Base-by-base conservation (phyloP, 2,888 invertebrate species). In the Malthinus seriepunctatus region DNA sequence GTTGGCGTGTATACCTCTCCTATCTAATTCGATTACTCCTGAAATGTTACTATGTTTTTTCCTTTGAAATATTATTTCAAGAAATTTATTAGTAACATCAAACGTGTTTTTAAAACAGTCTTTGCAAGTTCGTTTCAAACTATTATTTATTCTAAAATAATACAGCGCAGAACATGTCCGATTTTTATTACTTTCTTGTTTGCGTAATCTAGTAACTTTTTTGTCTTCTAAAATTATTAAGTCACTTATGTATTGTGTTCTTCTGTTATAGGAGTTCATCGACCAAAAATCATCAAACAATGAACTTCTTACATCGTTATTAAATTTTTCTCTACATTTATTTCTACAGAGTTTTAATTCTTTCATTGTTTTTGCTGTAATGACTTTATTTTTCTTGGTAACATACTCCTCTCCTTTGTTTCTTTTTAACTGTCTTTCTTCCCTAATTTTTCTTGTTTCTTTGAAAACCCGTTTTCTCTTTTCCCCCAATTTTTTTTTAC, bases 301-400 rank as follows among this genome's bases (percentile, higher is more conserved):
- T 44, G 42, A 3, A 46, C 11, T 46, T 44, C 33, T 1, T 8
- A 33, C 32, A 8, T 42, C 32, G 32, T 44, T 31, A 9, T 51
- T 9, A 51, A 32, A 44, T 5, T 51, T 44, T 11, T 44, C 9
- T 10, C 8, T 9, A 3, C 32, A 51, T 39, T 51, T 44, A 42
- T 51, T 51, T 51, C 51, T 51, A 15, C 42, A 42, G 10, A n/a
- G 9, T 42, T 31, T 51, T 12, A 51, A 32, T 44, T 51, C 44
- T 44, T 15, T 51, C 9, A 32, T 52, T 52, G 3, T 35, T 23
- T 51, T 49, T 49, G 9, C 9, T 14, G 10, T 8, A 33, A 32
- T 11, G 9, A 33, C n/a, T 34, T 34, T 9, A 34, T 3, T 34
- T 34, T 34, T 34, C 9, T 5, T 34, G 2, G 34, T 34, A 34